These are phyloP conservation scores for Agapostemon virescens DNA, from an alignment of 2,888 invertebrate species.

Conservation along the genomic window DNA sequence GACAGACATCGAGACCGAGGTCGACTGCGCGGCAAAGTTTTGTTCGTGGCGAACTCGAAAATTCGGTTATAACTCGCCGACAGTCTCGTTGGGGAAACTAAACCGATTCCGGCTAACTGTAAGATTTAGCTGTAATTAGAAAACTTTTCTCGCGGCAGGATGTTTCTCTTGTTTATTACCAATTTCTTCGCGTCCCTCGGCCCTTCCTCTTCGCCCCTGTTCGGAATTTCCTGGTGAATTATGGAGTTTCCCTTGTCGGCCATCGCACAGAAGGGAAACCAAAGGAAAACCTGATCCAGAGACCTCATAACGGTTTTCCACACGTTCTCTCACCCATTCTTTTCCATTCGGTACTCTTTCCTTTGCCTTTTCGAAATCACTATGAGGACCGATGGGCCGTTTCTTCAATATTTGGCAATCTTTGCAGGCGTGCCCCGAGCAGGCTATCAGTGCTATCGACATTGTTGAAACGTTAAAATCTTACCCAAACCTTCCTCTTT, in stretches of 20 bases:
- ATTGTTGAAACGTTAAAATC: too few relatives aligned
- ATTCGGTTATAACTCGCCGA: conserved; percentile 44
- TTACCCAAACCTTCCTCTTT: too few relatives aligned
- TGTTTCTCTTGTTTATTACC: conserved; percentile 36
- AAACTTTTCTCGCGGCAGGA: conserved; percentile 28
- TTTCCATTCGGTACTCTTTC: neutral
- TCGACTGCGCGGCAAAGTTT: conserved; percentile 19
- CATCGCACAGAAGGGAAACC: neutral
- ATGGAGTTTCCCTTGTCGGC: neutral
- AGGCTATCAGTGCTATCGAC: too few relatives aligned
- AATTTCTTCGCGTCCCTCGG: conserved; percentile 12
- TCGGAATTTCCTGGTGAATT: conserved; percentile 6
- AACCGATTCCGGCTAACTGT: conserved; percentile 40
- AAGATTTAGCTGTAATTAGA: conserved; percentile 49
- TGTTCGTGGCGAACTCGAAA: conserved; percentile 30
- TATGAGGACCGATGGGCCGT: too few relatives aligned
- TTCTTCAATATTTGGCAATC: too few relatives aligned
- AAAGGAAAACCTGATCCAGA: neutral
- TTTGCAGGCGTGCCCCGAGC: too few relatives aligned
- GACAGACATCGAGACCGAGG: neutral
- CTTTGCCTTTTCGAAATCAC: neutral
- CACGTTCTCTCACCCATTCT: neutral
- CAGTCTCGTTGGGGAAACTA: conserved; percentile 39
- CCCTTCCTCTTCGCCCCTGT: neutral
- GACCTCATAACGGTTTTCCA: neutral